Conservation (phyloP, 2,113 vertebrate genomes). For the Osmerus eperlanus region DNA sequence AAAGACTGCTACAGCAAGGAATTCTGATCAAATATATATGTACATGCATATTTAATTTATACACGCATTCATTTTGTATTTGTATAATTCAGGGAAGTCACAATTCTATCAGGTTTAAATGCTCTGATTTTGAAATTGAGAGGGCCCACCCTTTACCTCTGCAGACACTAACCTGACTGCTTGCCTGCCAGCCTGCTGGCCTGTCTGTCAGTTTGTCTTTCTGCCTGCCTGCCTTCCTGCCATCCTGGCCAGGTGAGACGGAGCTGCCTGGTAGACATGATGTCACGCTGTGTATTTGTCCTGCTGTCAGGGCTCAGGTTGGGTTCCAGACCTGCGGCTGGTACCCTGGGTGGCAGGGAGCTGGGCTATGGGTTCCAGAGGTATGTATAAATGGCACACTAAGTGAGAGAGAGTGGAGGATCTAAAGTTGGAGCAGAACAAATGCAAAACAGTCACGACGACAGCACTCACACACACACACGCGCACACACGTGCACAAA, state of each 20-base stretch:
- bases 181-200: not conserved
- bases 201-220: not conserved
- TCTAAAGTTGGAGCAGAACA: slow-evolving; percentile 31
- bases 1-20: too few relatives aligned
- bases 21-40: too few relatives aligned
- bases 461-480: slow-evolving; percentile 10
- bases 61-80: too few relatives aligned
- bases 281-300: slow-evolving; percentile 36
- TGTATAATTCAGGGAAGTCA: too few relatives aligned
- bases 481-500: slow-evolving; percentile 20
- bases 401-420: slow-evolving; percentile 11
- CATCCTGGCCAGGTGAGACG: slow-evolving; percentile 13
- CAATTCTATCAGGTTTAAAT: too few relatives aligned
- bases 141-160: not conserved
- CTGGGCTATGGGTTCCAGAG: slow-evolving; percentile 3
- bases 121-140: not conserved
- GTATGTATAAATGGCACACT: slow-evolving; percentile 7
- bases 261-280: slow-evolving; percentile 34
- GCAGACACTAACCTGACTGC: not conserved
- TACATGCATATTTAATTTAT: too few relatives aligned
- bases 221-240: not conserved
- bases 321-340: slow-evolving; percentile 23
- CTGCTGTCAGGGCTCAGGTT: slow-evolving; percentile 15
- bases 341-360: slow-evolving; percentile 4
- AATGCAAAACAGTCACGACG: slow-evolving; percentile 35